phyloP scores from a whole-genome alignment of 2,888 invertebrate genomes.

The Zygogramma bicolorata region DNA sequence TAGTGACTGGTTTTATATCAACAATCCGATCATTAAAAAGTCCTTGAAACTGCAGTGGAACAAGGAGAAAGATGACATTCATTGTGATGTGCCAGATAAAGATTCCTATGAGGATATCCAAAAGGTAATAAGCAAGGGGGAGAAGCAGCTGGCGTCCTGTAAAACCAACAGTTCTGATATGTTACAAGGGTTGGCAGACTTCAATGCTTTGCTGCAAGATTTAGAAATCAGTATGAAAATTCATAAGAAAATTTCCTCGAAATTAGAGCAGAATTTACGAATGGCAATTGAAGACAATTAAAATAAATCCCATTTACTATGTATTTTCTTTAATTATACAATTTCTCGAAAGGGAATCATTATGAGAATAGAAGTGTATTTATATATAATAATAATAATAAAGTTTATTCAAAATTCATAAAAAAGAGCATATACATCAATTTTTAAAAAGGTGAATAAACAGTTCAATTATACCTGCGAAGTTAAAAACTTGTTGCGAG shows the following conservation, averaged over 20 bases:
- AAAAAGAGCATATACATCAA: no score
- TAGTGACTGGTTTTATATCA: constrained; percentile 73
- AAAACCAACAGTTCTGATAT: constrained; percentile 36
- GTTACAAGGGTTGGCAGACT: constrained; percentile 53
- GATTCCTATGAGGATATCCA: constrained; percentile 31
- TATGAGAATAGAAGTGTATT: no score
- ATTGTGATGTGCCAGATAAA: constrained; percentile 9
- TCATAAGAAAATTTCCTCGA: constrained; percentile 56
- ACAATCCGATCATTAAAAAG: constrained; percentile 58
- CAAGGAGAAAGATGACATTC: constrained; percentile 34
- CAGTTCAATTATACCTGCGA: no score
- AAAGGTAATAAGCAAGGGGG: constrained; percentile 32
- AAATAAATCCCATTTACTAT: no score
- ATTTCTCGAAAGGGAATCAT: no score
- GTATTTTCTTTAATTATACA: no score
- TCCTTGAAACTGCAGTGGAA: constrained; percentile 63
- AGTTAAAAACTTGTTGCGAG: no score
- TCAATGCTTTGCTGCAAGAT: constrained; percentile 58
- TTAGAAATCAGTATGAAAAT: constrained; percentile 61
- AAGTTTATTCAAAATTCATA: no score
- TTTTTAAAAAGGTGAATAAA: no score
- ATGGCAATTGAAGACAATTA: constrained; percentile 42
- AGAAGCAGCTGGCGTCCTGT: constrained; percentile 25
- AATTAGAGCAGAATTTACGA: constrained; percentile 50
- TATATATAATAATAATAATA: no score